Evolutionary conservation across 2,113 vertebrate genomes (phyloP), one percentile per base, ranked within the genome.

Genomic region (Chascanopsetta lugubris): DNA sequence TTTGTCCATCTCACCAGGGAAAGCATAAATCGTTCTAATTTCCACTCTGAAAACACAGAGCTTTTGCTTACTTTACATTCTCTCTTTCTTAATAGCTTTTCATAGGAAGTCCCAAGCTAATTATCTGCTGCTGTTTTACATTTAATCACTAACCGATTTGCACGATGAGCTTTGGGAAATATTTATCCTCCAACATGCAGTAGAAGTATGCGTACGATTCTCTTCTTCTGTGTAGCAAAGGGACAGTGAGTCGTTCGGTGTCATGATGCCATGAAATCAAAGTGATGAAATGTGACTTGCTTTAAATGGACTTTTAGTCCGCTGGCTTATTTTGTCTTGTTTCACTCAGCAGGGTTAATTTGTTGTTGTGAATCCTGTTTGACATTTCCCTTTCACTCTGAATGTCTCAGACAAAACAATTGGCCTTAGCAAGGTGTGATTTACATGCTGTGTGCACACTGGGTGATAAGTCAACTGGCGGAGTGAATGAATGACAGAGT

Each of bases 331-430:
- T 66, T 59, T 5, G 50, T 71, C 15, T 43, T 54, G 38, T 55
- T 74, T 59, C 34, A 24, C 45, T 79, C 24, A 17, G 20, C 48
- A 27, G 4, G n/a, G n/a, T n/a, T n/a, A 53, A 38, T 46, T 32
- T 42, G 30, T 69, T 60, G 30, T 26, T 26, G 6, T 30, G 9
- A 24, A 10, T 34, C 43, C 32, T 45, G 63, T 79, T 55, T 11
- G 59, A 64, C 42, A 26, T 68, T 69, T 51, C 38, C 26, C 47
- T 30, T 26, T 75, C 62, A 67, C 40, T 27, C 29, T 34, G 49
- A 76, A 69, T 69, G 64, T 58, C 38, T 58, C 49, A 69, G 59
- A 58, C 49, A 57, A 29, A 61, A 87, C 75, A 83, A 69, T 62
- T 11, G 50, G 47, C 46, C 45, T 54, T 58, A 83, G 80, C 77